Percentiles rank a stretch among this genome's conserved stretches.
Conservation (phyloP, 1,140 invertebrate species). For the Rhysida immarginata region DNA sequence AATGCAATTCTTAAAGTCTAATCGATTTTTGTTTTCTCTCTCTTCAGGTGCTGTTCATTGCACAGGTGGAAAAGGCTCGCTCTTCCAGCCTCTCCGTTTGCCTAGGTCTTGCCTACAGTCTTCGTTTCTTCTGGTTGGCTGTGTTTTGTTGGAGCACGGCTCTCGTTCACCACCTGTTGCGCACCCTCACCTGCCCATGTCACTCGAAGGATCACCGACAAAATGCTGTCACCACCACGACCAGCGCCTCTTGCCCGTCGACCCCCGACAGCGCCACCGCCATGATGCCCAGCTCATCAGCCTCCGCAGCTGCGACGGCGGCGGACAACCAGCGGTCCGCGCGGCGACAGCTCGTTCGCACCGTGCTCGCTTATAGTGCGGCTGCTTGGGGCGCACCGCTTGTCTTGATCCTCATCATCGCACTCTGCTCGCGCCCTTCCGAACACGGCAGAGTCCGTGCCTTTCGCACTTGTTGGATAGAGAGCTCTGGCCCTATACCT, state of each 20-base stretch:
- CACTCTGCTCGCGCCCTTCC: neutral
- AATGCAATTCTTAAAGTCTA: no score
- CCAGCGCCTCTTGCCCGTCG: neutral
- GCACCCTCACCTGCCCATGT: no score
- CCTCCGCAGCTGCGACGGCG: neutral
- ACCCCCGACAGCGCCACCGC: neutral
- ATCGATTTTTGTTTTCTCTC: neutral
- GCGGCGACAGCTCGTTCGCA: neutral
- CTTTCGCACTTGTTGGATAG: neutral
- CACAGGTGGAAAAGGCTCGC: neutral
- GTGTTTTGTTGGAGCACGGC: constrained; percentile 43
- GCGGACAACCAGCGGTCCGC: neutral
- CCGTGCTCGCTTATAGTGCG: neutral
- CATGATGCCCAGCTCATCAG: neutral
- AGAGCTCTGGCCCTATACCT: constrained; percentile 14
- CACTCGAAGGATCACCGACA: no score
- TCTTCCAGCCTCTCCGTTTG: constrained; percentile 34
- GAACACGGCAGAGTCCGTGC: neutral
- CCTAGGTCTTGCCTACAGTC: constrained; percentile 40
- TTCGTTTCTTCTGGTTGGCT: constrained; percentile 43
- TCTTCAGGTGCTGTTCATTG: constrained; percentile 1
- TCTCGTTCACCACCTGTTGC: constrained; percentile 38
- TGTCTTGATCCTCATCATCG: neutral
- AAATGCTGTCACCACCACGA: neutral
- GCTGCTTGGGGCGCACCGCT: neutral